Evolutionary conservation across 2,888 invertebrate genomes (phyloP).

Genomic region (Fragum sueziense): DNA sequence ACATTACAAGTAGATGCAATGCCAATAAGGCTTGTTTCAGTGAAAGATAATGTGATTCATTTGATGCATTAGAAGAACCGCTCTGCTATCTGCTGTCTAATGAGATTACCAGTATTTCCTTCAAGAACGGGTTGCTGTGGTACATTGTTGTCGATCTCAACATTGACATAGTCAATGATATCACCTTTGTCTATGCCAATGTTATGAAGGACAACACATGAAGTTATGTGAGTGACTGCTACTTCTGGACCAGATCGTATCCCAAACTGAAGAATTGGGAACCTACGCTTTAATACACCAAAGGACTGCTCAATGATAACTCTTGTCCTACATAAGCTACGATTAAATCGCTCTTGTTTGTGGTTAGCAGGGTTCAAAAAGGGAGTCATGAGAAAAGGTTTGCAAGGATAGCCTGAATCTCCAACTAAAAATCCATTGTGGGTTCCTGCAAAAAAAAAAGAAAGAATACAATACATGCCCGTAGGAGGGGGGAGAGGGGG

Average conservation of each 20-base stretch:
- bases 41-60: too few species aligned
- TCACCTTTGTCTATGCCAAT: not conserved
- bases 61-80: not conserved
- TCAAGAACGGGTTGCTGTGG: not conserved
- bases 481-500: not conserved
- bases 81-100: not conserved
- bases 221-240: not conserved
- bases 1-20: too few species aligned
- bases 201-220: not conserved
- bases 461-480: not conserved
- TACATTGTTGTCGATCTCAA: not conserved
- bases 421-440: not conserved
- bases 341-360: not conserved
- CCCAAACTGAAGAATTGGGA: not conserved
- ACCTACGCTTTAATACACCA: not conserved
- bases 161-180: not conserved
- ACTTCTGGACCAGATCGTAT: not conserved
- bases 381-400: not conserved
- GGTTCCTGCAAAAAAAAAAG: not conserved
- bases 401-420: slow-evolving; percentile 1
- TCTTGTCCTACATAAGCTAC: not conserved
- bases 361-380: not conserved
- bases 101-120: not conserved
- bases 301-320: not conserved
- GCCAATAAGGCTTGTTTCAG: too few species aligned